Conservation (phyloP, 1,140 invertebrate species). For the Atta cephalotes region DNA sequence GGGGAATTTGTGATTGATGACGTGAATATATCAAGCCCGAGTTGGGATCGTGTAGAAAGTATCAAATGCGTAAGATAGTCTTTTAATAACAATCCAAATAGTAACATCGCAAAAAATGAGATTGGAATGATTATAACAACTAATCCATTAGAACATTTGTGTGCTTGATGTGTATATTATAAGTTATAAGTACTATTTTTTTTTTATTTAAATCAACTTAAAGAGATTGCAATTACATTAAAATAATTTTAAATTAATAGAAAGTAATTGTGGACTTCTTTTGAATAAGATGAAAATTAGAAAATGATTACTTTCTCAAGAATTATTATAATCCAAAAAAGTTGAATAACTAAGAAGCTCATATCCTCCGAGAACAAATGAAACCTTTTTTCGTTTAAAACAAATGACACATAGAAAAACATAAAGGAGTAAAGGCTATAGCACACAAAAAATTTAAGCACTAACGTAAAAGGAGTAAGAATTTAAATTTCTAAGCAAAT, state of each 20-base stretch:
- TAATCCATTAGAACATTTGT: not conserved
- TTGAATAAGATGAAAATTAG: not conserved
- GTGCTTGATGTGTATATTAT: not conserved
- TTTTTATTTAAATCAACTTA: not conserved
- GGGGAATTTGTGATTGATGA: slow-evolving; percentile 13
- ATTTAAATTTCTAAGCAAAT: too few relatives aligned
- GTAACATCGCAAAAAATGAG: not conserved
- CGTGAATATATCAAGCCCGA: not conserved
- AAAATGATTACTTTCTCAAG: not conserved
- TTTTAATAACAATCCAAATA: too few relatives aligned
- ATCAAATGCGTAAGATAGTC: not conserved
- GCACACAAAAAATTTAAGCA: too few relatives aligned
- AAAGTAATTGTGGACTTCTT: not conserved
- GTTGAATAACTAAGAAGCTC: not conserved
- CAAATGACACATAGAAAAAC: too few relatives aligned
- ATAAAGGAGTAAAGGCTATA: too few relatives aligned
- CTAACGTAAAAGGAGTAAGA: too few relatives aligned
- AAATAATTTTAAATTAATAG: not conserved
- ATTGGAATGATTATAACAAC: not conserved
- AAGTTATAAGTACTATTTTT: too few relatives aligned
- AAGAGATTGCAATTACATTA: not conserved
- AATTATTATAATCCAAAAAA: not conserved
- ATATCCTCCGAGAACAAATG: not conserved
- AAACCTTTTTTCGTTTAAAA: not conserved
- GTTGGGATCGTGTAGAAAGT: too few relatives aligned